Evolutionary conservation across 2,888 invertebrate species (phyloP).

Genomic region (Pegoplata infirma): DNA sequence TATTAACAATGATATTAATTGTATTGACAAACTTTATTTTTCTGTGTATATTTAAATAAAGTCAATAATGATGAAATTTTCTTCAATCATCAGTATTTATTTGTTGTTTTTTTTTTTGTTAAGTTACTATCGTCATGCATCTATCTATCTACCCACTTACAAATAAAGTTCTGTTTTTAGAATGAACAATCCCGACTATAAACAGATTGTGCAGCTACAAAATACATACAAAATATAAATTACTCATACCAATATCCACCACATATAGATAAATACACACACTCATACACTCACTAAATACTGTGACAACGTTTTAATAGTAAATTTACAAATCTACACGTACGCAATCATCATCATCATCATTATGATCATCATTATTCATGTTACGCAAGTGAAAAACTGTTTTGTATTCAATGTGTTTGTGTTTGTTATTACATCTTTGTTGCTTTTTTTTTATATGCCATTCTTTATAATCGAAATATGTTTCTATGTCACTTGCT

Average conservation of each 20-base stretch:
- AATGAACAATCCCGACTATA: too few species aligned
- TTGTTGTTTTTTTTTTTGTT: background rate
- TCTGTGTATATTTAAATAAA: background rate
- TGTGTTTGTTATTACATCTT: background rate
- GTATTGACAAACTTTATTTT: too few species aligned
- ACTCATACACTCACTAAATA: background rate
- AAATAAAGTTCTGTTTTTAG: background rate
- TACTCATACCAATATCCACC: background rate
- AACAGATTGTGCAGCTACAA: background rate
- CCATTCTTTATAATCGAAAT: background rate
- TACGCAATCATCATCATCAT: background rate
- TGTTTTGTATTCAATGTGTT: conserved; percentile 1
- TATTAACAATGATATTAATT: too few species aligned
- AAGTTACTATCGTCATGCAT: background rate
- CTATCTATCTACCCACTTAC: background rate
- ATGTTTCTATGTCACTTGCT: background rate
- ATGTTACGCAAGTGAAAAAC: background rate
- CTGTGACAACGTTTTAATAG: background rate
- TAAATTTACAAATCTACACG: background rate
- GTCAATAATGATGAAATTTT: background rate
- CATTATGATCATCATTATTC: too few species aligned
- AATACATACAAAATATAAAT: too few species aligned
- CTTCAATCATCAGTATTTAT: background rate
- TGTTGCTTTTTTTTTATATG: background rate
- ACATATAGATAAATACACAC: too few species aligned